Evolutionary conservation across 2,797 vertebrate species (phyloP).

Genomic region (Heliangelus exortis): DNA sequence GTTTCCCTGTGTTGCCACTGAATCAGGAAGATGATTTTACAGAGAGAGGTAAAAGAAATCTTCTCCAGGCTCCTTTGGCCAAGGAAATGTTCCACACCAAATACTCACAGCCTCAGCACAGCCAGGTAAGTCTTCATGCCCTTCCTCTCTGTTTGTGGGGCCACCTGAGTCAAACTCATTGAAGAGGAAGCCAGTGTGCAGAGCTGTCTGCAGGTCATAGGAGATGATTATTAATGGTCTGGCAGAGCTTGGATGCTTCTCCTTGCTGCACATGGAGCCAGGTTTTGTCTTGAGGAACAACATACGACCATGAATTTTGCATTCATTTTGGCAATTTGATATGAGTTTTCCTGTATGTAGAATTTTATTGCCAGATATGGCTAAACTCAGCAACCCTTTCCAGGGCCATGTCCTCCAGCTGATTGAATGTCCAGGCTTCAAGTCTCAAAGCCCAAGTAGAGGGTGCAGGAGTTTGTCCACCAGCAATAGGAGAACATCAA

Average conservation of each 20-base stretch:
- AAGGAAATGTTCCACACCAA: neutral
- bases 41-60: neutral
- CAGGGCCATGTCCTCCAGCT: neutral
- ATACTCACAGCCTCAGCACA: neutral
- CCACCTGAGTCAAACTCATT: neutral
- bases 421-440: constrained; percentile 10
- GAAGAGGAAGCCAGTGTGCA: neutral
- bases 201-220: neutral
- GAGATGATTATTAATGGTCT: neutral
- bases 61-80: neutral
- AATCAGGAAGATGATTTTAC: neutral
- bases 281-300: neutral
- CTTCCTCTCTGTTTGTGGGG: neutral
- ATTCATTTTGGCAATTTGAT: constrained; percentile 60
- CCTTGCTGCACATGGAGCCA: neutral
- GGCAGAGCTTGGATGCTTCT: neutral
- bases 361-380: neutral
- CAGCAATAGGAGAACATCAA: constrained; percentile 53
- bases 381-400: neutral
- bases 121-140: neutral
- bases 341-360: constrained; percentile 12
- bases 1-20: neutral
- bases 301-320: neutral
- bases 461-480: neutral
- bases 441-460: neutral